Percentiles rank a stretch among this genome's conserved stretches.
phyloP scores from a whole-genome alignment of 2,113 vertebrate genomes.

The Corythaixoides concolor region DNA sequence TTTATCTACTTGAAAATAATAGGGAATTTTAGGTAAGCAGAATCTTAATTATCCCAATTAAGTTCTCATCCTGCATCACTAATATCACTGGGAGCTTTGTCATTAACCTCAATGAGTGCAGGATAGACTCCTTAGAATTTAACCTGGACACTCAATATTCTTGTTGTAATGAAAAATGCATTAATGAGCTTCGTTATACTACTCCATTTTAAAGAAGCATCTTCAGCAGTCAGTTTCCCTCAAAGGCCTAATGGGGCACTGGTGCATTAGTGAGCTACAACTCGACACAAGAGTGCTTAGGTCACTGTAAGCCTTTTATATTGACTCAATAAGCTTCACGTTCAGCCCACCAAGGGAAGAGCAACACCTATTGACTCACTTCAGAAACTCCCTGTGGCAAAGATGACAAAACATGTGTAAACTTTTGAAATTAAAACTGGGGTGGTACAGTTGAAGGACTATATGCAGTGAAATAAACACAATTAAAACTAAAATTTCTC shows the following conservation, averaged over 20 bases:
- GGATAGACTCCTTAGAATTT: slow-evolving; percentile 53
- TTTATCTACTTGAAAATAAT: slow-evolving; percentile 47
- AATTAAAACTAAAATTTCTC: background rate
- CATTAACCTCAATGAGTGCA: slow-evolving; percentile 49
- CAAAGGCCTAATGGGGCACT: background rate
- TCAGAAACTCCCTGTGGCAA: background rate
- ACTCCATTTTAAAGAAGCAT: slow-evolving; percentile 20
- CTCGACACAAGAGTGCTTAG: background rate
- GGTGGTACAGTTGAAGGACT: background rate
- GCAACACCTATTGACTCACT: slow-evolving; percentile 9
- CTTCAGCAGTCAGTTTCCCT: background rate
- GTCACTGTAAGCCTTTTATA: background rate
- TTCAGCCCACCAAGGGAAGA: background rate
- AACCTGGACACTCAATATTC: slow-evolving; percentile 57
- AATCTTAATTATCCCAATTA: slow-evolving; percentile 67
- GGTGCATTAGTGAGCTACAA: background rate
- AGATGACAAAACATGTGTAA: background rate
- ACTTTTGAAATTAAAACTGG: slow-evolving; percentile 1
- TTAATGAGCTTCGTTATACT: slow-evolving; percentile 57
- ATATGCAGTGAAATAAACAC: background rate
- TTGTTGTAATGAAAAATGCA: slow-evolving; percentile 59
- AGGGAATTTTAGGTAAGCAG: slow-evolving; percentile 50
- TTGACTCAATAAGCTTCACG: background rate
- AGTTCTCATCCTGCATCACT: slow-evolving; percentile 48
- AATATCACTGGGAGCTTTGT: slow-evolving; percentile 40